Conservation (phyloP, 2,888 invertebrate species). For the Ophion obscuratus region DNA sequence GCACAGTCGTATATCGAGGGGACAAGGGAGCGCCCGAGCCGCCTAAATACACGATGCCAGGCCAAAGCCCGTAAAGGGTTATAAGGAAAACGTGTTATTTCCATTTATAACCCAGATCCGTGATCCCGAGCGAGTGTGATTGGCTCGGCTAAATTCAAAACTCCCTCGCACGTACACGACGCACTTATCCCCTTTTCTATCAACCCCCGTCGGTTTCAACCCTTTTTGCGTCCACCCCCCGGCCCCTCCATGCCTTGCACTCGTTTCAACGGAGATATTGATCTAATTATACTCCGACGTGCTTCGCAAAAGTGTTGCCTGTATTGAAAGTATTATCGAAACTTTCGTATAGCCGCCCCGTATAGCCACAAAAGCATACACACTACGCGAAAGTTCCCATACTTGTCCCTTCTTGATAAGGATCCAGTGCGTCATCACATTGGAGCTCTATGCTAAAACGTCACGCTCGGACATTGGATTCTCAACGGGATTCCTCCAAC, state of each 20-base stretch:
- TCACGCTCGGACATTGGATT: too few relatives aligned
- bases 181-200: slow-evolving; percentile 62
- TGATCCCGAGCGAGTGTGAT: slow-evolving; percentile 62
- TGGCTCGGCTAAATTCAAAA: slow-evolving; percentile 62
- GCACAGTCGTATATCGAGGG: not conserved
- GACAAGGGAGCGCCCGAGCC: slow-evolving; percentile 25
- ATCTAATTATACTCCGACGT: slow-evolving; percentile 47
- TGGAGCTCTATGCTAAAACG: too few relatives aligned
- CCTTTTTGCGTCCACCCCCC: slow-evolving; percentile 19
- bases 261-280: slow-evolving; percentile 47
- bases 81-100: slow-evolving; percentile 58
- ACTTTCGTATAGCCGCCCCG: not conserved
- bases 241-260: not conserved
- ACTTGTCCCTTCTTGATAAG: too few relatives aligned
- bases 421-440: too few relatives aligned
- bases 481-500: too few relatives aligned
- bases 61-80: slow-evolving; percentile 53
- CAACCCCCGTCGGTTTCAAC: slow-evolving; percentile 40
- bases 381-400: not conserved
- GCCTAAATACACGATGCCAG: slow-evolving; percentile 33
- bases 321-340: not conserved
- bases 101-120: slow-evolving; percentile 54
- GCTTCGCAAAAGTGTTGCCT: not conserved
- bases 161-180: slow-evolving; percentile 51
- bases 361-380: not conserved